Base-by-base conservation (phyloP, 2,113 vertebrate species). In the Myxocyprinus asiaticus region DNA sequence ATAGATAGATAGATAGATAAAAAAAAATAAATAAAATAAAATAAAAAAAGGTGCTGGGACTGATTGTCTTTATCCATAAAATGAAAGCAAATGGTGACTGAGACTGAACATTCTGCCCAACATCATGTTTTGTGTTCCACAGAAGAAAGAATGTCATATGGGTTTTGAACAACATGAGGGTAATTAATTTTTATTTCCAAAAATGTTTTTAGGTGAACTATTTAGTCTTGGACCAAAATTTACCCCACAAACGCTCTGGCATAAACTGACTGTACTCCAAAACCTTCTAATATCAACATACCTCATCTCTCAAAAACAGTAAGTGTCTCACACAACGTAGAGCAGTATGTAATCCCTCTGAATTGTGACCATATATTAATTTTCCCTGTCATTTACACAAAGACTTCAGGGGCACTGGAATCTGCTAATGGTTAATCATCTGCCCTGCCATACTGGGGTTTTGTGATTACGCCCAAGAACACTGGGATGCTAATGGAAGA, bases 401-500 rank as follows among this genome's bases (percentile, higher is more conserved):
- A 65, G 62, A 65, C 74, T 65, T 65, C 74, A 15, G 62, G 44
- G 48, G 74, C 62, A 66, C 50, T 76, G 74, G 74, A 85, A 83
- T 71, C 78, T 86, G 82, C 84, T 68, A 71, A 85, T 73, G 85
- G 87, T 87, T 90, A 91, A 91, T 91, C 87, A 89, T 90, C 86
- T 81, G 61, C 59, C 73, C 73, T 76, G 83, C 85, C 84, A 89
- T 86, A 88, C 88, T 83, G 87, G 85, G 86, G 87, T 88, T 81
- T 79, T 81, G 79, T 78, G 75, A 71, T 67, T 78, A 80, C 53
- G 66, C 51, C 70, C 53, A 50, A 81, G 71, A 84, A 82, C 87
- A 88, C 90, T 88, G 85, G 90, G 88, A 89, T 89, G 89, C 88
- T 93, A 92, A 94, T 90, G 87, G 88, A 80, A 81, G 62, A 90